A percentile compares a stretch with the other conserved stretches of the same genome.
phyloP scores from a whole-genome alignment of 1,140 invertebrate species.

The Bilobella aurantiaca region DNA sequence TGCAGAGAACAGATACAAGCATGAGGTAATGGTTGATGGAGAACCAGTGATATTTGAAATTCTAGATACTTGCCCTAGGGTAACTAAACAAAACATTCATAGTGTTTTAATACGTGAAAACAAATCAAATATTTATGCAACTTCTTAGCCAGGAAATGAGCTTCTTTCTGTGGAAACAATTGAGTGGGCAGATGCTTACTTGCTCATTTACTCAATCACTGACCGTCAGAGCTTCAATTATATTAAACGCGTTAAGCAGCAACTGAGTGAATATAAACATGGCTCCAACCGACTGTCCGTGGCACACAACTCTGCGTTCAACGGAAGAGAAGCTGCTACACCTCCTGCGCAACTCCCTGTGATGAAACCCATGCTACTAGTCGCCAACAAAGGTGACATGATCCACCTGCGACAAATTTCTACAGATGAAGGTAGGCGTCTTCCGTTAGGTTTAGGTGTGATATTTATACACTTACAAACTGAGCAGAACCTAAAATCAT shows the following conservation, averaged over 20 bases:
- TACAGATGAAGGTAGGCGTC: slow-evolving; percentile 60
- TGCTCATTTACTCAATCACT: slow-evolving; percentile 83
- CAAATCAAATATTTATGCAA: no score
- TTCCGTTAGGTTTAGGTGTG: no score
- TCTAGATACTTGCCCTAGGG: slow-evolving; percentile 81
- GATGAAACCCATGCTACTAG: slow-evolving; percentile 55
- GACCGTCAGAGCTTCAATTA: slow-evolving; percentile 77
- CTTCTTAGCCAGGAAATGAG: slow-evolving; percentile 52
- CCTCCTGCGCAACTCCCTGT: slow-evolving; percentile 33
- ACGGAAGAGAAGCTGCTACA: slow-evolving; percentile 14
- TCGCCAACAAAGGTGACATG: slow-evolving; percentile 86
- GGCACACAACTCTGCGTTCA: not conserved
- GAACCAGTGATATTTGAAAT: slow-evolving; percentile 86
- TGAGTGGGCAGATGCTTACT: slow-evolving; percentile 77
- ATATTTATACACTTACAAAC: no score
- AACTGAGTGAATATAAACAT: slow-evolving; percentile 46
- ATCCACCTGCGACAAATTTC: slow-evolving; percentile 80
- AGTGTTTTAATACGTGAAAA: no score
- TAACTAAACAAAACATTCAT: slow-evolving; percentile 40
- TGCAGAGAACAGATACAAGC: slow-evolving; percentile 81
- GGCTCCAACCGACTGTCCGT: slow-evolving; percentile 17
- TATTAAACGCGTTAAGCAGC: slow-evolving; percentile 60
- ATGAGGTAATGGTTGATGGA: slow-evolving; percentile 78
- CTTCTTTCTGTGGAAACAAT: slow-evolving; percentile 62
- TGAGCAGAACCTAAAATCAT: not conserved